Evolutionary conservation across 2,888 invertebrate species (phyloP), one percentile per base, ranked within the genome.

Genomic region (Brachyptera putata): DNA sequence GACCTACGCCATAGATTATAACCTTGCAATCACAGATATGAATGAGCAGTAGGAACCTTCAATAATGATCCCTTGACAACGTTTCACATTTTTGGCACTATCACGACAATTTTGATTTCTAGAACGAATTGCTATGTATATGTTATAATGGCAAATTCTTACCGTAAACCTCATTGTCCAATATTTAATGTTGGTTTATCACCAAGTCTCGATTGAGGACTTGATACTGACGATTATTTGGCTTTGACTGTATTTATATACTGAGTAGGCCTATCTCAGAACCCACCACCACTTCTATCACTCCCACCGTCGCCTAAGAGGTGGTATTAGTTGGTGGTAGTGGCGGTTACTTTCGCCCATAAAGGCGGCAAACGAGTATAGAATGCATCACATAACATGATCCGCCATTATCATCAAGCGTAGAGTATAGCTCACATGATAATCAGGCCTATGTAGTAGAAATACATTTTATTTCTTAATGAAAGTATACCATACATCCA

Each of bases 101-200:
- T n/a, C n/a, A n/a, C n/a, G n/a, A n/a, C n/a, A n/a, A n/a, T n/a
- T n/a, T n/a, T n/a, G n/a, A n/a, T n/a, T n/a, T n/a, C n/a, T n/a
- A n/a, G n/a, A n/a, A n/a, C n/a, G n/a, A n/a, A n/a, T n/a, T n/a
- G n/a, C n/a, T n/a, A n/a, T n/a, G n/a, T n/a, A n/a, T n/a, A n/a
- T n/a, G n/a, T n/a, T n/a, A n/a, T n/a, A n/a, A n/a, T n/a, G n/a
- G n/a, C n/a, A n/a, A n/a, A n/a, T 11, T 36, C 53, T 53, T 36
- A 53, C 53, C 53, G 53, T 53, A 5, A 53, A 34, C 36, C 53
- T 53, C 53, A 53, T 53, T 21, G 18, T 53, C 36, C 36, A 53
- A 34, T 53, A n/a, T 21, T 21, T 30, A 16, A 21, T 14, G 34
- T 53, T 53, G 53, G 53, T 34, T 53, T 36, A 16, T 46, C 18